Conservation (phyloP, 2,797 vertebrate species). For the Glossophaga mutica region DNA sequence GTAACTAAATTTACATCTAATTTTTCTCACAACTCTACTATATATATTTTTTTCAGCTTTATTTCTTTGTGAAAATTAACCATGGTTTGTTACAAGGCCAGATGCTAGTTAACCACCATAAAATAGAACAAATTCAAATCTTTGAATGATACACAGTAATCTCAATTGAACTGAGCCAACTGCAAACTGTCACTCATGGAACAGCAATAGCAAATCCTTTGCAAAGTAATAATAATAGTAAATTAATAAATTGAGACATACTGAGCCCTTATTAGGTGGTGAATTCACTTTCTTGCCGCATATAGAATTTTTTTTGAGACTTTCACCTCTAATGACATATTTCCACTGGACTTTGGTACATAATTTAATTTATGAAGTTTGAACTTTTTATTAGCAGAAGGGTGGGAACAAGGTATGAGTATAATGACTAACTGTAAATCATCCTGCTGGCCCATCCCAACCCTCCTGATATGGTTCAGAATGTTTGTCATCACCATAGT, state of each 20-base stretch:
- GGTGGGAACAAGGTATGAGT: not conserved
- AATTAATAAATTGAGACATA: not conserved
- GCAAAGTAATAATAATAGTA: not conserved
- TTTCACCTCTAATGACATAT: conserved; percentile 1
- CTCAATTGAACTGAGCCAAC: not conserved
- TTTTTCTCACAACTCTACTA: not conserved
- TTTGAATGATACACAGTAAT: not conserved
- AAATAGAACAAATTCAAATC: not conserved
- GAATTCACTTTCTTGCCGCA: not conserved
- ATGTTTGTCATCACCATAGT: not conserved
- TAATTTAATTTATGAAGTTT: conserved; percentile 29
- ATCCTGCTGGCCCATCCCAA: not conserved
- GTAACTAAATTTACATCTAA: not conserved
- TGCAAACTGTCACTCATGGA: not conserved
- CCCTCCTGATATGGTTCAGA: not conserved
- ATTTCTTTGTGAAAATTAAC: conserved; percentile 29
- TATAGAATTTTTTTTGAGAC: not conserved
- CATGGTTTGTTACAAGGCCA: not conserved
- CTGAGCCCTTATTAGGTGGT: not conserved
- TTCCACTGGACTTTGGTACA: conserved; percentile 31
- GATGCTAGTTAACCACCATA: not conserved
- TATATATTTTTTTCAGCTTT: not conserved
- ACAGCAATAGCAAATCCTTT: not conserved
- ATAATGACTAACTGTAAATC: not conserved
- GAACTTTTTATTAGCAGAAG: conserved; percentile 24